These are phyloP conservation scores for Hydraecia micacea DNA, from an alignment of 2,888 invertebrate genomes.

Conservation along the genomic window DNA sequence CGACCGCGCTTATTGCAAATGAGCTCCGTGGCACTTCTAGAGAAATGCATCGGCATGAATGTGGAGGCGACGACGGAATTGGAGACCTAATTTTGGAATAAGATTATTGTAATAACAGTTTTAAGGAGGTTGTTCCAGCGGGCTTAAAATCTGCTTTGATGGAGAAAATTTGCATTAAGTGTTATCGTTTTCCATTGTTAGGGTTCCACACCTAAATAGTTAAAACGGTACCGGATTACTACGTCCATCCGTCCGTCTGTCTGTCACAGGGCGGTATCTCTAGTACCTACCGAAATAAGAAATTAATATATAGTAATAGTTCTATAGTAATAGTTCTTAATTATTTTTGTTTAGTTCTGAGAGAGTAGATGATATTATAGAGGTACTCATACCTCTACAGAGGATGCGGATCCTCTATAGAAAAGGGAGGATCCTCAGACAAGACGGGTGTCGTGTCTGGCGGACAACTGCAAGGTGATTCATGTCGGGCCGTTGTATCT, in stretches of 20 bases:
- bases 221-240: background rate
- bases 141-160: conserved; percentile 18
- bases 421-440: no score
- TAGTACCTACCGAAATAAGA: background rate
- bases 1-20: conserved; percentile 82
- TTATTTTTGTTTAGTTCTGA: background rate
- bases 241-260: background rate
- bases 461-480: no score
- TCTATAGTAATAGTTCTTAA: no score
- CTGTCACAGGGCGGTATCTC: background rate
- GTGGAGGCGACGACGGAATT: conserved; percentile 64
- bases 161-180: conserved; percentile 32
- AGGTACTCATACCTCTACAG: no score
- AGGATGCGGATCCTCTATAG: no score
- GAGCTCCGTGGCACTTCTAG: conserved; percentile 73
- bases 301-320: no score
- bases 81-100: conserved; percentile 71
- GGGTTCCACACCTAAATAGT: background rate
- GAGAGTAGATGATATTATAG: background rate
- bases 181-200: conserved; percentile 3
- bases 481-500: no score
- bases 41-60: conserved; percentile 66
- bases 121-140: conserved; percentile 35
- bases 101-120: conserved; percentile 68
- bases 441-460: no score